These are phyloP conservation scores for Ornithoptera alexandrae DNA, from an alignment of 2,888 invertebrate species.

Conservation along the genomic window DNA sequence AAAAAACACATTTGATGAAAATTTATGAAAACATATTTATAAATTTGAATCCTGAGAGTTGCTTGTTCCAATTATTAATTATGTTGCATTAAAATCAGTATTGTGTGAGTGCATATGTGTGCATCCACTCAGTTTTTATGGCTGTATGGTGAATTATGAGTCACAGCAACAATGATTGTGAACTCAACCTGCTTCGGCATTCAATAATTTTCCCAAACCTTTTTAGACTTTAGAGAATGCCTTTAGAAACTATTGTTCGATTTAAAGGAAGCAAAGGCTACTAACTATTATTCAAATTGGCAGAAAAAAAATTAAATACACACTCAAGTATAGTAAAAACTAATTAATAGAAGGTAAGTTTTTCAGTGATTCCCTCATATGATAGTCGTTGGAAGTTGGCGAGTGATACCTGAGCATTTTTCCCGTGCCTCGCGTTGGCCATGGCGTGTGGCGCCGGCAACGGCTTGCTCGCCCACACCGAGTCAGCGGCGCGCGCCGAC, in stretches of 20 bases:
- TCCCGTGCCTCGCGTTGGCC: slow-evolving; percentile 82
- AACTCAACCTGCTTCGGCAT: background rate
- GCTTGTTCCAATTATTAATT: background rate
- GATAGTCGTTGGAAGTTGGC: background rate
- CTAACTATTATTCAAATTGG: background rate
- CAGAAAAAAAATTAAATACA: background rate
- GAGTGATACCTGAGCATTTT: slow-evolving; percentile 81
- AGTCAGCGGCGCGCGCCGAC: slow-evolving; percentile 86
- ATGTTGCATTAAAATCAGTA: background rate
- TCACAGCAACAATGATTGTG: background rate
- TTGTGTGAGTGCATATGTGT: background rate
- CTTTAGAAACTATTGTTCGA: background rate
- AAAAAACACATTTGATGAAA: background rate
- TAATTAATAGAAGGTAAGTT: background rate
- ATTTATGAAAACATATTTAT: background rate
- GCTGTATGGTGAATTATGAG: background rate
- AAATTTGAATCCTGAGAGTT: background rate
- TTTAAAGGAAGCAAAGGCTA: background rate
- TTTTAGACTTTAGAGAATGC: background rate
- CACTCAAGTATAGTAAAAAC: background rate
- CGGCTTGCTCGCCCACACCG: slow-evolving; percentile 83
- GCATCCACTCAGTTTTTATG: background rate
- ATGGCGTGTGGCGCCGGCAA: slow-evolving; percentile 80
- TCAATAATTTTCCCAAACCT: background rate
- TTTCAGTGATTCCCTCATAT: background rate